These are phyloP conservation scores for Cynodonichthys magdalenae DNA, from an alignment of 2,797 vertebrate species.

Conservation along the genomic window DNA sequence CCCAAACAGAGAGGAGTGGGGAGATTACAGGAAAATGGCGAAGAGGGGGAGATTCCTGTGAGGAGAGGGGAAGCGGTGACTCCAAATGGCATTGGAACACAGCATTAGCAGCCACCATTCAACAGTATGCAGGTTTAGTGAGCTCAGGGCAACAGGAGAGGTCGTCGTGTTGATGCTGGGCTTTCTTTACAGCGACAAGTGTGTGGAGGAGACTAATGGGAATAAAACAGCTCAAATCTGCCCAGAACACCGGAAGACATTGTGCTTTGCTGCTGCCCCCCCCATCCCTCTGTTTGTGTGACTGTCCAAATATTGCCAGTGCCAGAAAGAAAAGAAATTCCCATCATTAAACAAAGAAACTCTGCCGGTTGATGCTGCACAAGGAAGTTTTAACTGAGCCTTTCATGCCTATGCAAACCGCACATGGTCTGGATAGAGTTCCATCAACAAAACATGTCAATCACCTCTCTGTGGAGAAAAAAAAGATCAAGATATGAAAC, in stretches of 20 bases:
- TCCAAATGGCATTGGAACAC: constrained; percentile 79
- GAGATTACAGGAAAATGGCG: constrained; percentile 81
- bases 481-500: constrained; percentile 53
- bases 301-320: constrained; percentile 51
- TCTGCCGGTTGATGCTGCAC: constrained; percentile 31
- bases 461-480: constrained; percentile 45
- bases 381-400: constrained; percentile 51
- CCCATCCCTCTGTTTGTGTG: constrained; percentile 18
- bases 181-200: constrained; percentile 48
- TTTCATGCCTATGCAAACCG: constrained; percentile 69
- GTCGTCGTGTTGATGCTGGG: constrained; percentile 44
- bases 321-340: constrained; percentile 25
- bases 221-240: constrained; percentile 1
- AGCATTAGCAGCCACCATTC: constrained; percentile 77
- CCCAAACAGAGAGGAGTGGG: constrained; percentile 76
- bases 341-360: constrained; percentile 54
- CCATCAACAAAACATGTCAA: constrained; percentile 73
- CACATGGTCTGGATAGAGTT: constrained; percentile 64
- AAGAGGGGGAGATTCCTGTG: constrained; percentile 64
- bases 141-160: constrained; percentile 64
- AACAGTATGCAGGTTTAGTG: constrained; percentile 78
- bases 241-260: constrained; percentile 19
- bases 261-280: constrained; percentile 4
- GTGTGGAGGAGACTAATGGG: constrained; percentile 9
- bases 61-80: constrained; percentile 72